Percentiles rank a stretch among this genome's conserved stretches.
phyloP scores from a whole-genome alignment of 2,888 invertebrate species.

The Eupithecia centaureata region DNA sequence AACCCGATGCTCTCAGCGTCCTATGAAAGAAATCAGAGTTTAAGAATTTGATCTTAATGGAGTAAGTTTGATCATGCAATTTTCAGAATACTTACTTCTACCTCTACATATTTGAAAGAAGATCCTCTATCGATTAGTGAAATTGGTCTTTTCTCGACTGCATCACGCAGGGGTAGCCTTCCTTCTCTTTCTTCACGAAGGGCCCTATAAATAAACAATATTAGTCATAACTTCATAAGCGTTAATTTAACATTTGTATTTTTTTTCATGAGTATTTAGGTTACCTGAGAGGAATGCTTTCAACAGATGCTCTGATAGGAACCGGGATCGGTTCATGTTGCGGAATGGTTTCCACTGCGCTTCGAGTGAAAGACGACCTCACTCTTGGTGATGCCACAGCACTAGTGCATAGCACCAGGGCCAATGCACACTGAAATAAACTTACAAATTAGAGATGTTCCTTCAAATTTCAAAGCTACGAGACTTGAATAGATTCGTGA shows the following conservation, averaged over 20 bases:
- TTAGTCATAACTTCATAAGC: background rate
- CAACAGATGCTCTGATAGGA: constrained; percentile 90
- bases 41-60: background rate
- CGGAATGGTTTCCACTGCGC: constrained; percentile 72
- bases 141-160: constrained; percentile 86
- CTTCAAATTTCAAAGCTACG: background rate
- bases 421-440: constrained; percentile 59
- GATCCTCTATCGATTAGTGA: constrained; percentile 60
- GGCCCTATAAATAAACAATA: constrained; percentile 50
- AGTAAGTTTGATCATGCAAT: background rate
- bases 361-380: constrained; percentile 62
- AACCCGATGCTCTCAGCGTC: constrained; percentile 55
- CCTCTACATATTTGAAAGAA: constrained; percentile 60
- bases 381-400: constrained; percentile 65
- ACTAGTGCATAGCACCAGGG: constrained; percentile 57
- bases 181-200: constrained; percentile 73
- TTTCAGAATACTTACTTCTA: constrained; percentile 28
- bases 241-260: background rate
- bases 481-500: constrained; percentile 16
- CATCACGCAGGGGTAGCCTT: constrained; percentile 87
- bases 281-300: constrained; percentile 86
- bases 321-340: constrained; percentile 69
- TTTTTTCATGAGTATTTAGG: background rate
- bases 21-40: constrained; percentile 43
- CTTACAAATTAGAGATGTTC: constrained; percentile 21